Evolutionary conservation across 2,797 vertebrate genomes (phyloP).

Genomic region (Pogoniulus pusillus): DNA sequence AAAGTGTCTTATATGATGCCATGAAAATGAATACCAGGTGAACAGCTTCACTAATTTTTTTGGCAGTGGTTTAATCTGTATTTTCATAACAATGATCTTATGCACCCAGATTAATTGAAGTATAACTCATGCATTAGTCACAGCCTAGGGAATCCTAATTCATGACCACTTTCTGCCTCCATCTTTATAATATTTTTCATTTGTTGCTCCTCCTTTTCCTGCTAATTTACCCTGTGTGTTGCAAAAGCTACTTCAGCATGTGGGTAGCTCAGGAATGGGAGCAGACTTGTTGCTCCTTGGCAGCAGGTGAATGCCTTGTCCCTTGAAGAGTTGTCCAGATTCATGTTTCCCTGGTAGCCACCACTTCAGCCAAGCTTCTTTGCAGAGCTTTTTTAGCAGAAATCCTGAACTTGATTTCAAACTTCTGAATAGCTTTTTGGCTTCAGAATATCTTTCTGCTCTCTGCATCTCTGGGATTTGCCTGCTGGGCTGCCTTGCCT

Average conservation of each 20-base stretch:
- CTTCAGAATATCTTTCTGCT: slow-evolving; percentile 1
- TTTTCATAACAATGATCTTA: background rate
- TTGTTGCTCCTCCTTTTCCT: slow-evolving; percentile 3
- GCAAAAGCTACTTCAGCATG: background rate
- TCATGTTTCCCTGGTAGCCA: background rate
- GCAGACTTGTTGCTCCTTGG: slow-evolving; percentile 32
- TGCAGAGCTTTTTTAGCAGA: background rate
- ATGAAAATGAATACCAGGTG: background rate
- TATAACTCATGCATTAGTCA: background rate
- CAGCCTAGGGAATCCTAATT: background rate
- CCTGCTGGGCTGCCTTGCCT: background rate
- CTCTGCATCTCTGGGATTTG: background rate
- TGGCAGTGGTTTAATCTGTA: background rate
- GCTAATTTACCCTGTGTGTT: background rate
- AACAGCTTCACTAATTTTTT: background rate
- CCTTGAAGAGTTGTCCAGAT: background rate
- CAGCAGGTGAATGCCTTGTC: slow-evolving; percentile 32
- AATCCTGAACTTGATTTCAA: slow-evolving; percentile 15
- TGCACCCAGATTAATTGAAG: background rate
- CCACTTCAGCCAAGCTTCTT: background rate
- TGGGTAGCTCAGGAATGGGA: slow-evolving; percentile 33
- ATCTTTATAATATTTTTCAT: background rate
- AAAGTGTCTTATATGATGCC: background rate
- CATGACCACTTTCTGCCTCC: background rate
- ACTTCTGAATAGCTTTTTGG: slow-evolving; percentile 6